Conservation (phyloP, 2,113 vertebrate species). For the Hippopotamus amphibius region DNA sequence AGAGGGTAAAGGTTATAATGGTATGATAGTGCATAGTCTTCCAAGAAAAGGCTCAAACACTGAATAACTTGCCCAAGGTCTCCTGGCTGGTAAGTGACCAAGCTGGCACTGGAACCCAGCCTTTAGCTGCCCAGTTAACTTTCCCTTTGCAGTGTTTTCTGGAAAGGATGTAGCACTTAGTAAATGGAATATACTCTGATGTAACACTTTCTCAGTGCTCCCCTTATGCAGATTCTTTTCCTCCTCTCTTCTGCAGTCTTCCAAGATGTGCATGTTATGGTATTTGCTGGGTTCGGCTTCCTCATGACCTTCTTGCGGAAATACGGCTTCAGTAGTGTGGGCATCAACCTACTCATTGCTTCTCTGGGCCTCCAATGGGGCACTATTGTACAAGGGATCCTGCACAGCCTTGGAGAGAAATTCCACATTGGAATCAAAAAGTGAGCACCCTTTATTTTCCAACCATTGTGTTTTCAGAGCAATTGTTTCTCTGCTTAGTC, state of each 20-base stretch:
- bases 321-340: constrained; percentile 96
- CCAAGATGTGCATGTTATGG: constrained; percentile 98
- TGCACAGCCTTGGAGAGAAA: constrained; percentile 82
- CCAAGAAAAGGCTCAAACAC: neutral
- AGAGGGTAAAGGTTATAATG: neutral
- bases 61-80: neutral
- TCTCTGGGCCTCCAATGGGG: constrained; percentile 98
- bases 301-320: constrained; percentile 98
- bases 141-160: neutral
- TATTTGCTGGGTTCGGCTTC: constrained; percentile 98
- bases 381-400: constrained; percentile 91
- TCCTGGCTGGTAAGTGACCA: neutral
- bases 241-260: constrained; percentile 89
- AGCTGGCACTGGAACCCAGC: neutral
- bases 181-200: neutral
- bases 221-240: neutral
- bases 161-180: neutral
- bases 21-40: neutral
- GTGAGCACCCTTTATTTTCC: constrained; percentile 82
- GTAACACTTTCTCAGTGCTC: neutral
- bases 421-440: constrained; percentile 86
- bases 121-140: neutral
- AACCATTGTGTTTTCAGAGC: neutral
- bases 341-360: constrained; percentile 94
- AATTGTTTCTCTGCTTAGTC: neutral